Evolutionary conservation across 2,113 vertebrate genomes (phyloP).

Genomic region (Acanthochromis polyacanthus): DNA sequence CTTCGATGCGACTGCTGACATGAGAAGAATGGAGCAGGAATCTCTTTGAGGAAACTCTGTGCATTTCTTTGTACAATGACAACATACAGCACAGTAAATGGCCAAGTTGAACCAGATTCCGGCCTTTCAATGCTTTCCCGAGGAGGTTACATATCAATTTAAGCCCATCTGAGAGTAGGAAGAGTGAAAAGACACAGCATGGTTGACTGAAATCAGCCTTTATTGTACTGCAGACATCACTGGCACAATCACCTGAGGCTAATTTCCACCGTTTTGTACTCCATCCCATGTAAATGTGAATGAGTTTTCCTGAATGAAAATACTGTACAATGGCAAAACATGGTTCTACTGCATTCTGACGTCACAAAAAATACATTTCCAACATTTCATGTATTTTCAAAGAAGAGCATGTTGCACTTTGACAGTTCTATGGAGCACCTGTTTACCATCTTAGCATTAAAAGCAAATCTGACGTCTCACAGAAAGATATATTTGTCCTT

Average conservation of each 20-base stretch:
- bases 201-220: slow-evolving; percentile 57
- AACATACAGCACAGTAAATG: background rate
- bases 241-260: slow-evolving; percentile 50
- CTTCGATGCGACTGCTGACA: slow-evolving; percentile 27
- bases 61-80: background rate
- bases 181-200: slow-evolving; percentile 30
- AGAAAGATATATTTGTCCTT: slow-evolving; percentile 25
- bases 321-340: slow-evolving; percentile 6
- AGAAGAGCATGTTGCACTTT: background rate
- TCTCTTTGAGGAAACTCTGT: background rate
- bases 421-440: background rate
- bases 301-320: slow-evolving; percentile 7
- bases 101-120: slow-evolving; percentile 12
- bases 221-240: slow-evolving; percentile 39
- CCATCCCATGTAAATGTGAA: background rate
- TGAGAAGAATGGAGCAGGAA: slow-evolving; percentile 3
- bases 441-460: background rate
- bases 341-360: background rate
- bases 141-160: slow-evolving; percentile 14
- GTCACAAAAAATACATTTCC: background rate
- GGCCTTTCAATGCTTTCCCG: slow-evolving; percentile 13
- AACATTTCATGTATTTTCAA: background rate
- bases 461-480: background rate
- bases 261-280: slow-evolving; percentile 57
- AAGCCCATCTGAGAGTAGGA: slow-evolving; percentile 42